Evolutionary conservation across 64 coral and sea anemone genomes (phyloP).

Genomic region (Montipora capricornis): DNA sequence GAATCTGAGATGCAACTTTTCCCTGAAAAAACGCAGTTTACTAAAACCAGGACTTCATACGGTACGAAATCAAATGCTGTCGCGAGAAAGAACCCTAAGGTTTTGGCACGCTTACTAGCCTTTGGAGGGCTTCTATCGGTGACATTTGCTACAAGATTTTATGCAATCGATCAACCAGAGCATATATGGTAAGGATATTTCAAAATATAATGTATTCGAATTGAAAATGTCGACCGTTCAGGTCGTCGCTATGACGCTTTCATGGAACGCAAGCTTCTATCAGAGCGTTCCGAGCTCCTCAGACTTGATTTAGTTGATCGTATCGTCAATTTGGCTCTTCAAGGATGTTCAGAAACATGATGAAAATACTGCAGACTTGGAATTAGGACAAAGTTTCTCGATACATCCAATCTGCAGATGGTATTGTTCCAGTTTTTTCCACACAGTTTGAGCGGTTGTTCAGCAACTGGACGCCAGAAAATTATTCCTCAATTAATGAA

Average conservation of each 20-base stretch:
- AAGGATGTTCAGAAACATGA: no score
- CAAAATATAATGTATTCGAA: neutral
- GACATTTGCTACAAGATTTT: constrained; percentile 66
- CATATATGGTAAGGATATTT: constrained; percentile 82
- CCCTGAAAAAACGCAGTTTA: neutral
- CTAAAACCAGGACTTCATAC: neutral
- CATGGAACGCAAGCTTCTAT: no score
- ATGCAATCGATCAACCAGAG: constrained; percentile 56
- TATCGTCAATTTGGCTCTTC: no score
- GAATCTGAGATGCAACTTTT: constrained; percentile 3
- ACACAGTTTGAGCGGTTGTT: neutral
- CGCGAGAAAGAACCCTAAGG: neutral
- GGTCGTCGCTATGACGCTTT: no score
- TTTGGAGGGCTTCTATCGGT: constrained; percentile 61
- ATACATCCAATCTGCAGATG: no score
- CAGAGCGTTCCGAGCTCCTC: no score
- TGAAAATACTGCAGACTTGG: no score
- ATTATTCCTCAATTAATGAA: no score
- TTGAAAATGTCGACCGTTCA: neutral
- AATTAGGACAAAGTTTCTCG: no score
- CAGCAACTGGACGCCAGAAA: constrained; percentile 24
- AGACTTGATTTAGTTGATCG: no score
- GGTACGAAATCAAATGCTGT: neutral
- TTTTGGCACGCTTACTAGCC: constrained; percentile 38
- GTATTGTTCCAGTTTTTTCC: no score